Conservation (phyloP, 2,797 vertebrate species). For the Geotrypetes seraphini region DNA sequence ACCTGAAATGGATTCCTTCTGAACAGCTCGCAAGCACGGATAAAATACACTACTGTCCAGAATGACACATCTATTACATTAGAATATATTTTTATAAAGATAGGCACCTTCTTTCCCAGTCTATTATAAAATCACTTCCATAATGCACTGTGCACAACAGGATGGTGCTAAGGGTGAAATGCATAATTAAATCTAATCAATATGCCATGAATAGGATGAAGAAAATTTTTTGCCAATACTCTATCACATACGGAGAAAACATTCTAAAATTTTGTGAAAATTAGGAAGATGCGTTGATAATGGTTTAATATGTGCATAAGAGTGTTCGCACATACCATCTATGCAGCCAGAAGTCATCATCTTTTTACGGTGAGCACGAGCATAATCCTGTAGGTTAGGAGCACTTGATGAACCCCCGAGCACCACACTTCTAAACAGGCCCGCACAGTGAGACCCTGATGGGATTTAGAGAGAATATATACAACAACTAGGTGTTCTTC, state of each 20-base stretch:
- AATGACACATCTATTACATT: too few relatives aligned
- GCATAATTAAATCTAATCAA: slow-evolving; percentile 3
- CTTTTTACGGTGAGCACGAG: slow-evolving; percentile 89
- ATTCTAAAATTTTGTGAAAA: slow-evolving; percentile 33
- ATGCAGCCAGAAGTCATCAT: slow-evolving; percentile 84
- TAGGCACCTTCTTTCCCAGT: too few relatives aligned
- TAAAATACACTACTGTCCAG: too few relatives aligned
- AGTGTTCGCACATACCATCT: slow-evolving; percentile 86
- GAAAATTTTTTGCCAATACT: too few relatives aligned
- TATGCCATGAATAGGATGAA: slow-evolving; percentile 3
- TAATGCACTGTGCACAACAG: too few relatives aligned
- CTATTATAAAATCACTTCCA: too few relatives aligned
- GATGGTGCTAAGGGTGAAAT: too few relatives aligned
- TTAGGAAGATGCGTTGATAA: slow-evolving; percentile 12
- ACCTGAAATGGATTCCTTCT: too few relatives aligned
- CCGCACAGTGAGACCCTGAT: slow-evolving; percentile 87
- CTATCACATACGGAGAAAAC: slow-evolving; percentile 24
- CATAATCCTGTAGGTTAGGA: slow-evolving; percentile 92
- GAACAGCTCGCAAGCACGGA: too few relatives aligned
- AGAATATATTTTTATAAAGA: too few relatives aligned
- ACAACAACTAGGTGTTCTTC: slow-evolving; percentile 78
- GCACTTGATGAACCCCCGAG: slow-evolving; percentile 86
- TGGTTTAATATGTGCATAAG: slow-evolving; percentile 50
- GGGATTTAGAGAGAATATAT: slow-evolving; percentile 84
- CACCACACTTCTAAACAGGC: slow-evolving; percentile 87